Evolutionary conservation across 1,140 invertebrate species (phyloP).

Genomic region (Linepithema humile): DNA sequence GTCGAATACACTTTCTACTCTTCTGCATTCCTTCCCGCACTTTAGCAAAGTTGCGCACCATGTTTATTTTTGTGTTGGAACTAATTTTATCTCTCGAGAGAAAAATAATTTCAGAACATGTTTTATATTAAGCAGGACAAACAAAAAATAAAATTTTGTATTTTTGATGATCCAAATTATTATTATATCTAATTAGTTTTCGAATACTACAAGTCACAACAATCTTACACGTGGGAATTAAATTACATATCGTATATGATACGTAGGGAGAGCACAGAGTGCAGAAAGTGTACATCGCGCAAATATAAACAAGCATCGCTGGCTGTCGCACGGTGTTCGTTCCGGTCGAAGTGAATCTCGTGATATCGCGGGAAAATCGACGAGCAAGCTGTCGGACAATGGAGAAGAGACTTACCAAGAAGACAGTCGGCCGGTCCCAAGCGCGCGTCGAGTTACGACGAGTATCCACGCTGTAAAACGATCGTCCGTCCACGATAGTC

Average conservation of each 20-base stretch:
- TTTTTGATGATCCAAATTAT: background rate
- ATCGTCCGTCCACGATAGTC: background rate
- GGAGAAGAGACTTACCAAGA: constrained; percentile 55
- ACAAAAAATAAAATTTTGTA: background rate
- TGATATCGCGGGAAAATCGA: background rate
- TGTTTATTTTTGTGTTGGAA: background rate
- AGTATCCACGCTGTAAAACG: background rate
- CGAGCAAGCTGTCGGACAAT: background rate
- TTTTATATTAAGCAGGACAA: background rate
- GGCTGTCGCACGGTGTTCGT: background rate
- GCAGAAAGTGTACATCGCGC: too few species aligned
- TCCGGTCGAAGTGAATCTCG: background rate
- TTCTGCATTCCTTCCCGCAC: background rate
- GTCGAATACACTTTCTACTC: background rate
- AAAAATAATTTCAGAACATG: background rate
- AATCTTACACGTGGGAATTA: too few species aligned
- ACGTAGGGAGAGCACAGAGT: too few species aligned
- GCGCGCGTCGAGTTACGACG: background rate
- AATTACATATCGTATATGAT: too few species aligned
- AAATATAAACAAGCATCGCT: background rate
- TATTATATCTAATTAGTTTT: too few species aligned
- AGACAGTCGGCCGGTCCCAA: constrained; percentile 30
- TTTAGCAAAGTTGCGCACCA: background rate
- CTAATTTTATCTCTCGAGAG: background rate
- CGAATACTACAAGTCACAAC: too few species aligned